Base-by-base conservation (phyloP, 2,888 invertebrate genomes). In the Pediacus dermestoides region DNA sequence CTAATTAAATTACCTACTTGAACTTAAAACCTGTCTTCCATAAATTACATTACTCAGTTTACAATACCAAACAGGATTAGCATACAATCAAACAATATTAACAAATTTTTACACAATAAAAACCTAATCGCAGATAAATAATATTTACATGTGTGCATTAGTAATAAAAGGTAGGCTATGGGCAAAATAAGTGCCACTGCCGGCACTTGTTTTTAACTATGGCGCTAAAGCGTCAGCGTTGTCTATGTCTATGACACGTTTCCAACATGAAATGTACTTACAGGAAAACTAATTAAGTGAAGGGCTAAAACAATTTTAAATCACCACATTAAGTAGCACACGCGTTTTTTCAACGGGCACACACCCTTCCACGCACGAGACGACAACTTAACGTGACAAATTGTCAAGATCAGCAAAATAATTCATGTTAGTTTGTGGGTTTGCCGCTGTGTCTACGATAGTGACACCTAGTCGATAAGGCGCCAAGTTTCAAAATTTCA, bases 261-360 rank as follows among this genome's bases (percentile, higher is more conserved):
- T 28, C 11, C 33, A 31, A 9, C 10, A 9, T 23, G 9, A 9
- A 37, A 11, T 28, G 26, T 48, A 55, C 60, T 57, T 48, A 60
- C 60, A 46, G 45, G 34, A 50, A 50, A 52, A 42, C 32, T 43
- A 41, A 46, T 53, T 37, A 48, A 42, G 39, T 48, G 31, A 41
- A 45, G 28, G 44, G 42, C 41, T 50, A 37, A 42, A 43, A 47
- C 48, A 53, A 55, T 55, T 52, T 54, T 53, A 56, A n/a, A 55
- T 56, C 57, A 59, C 60, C 58, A 57, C 63, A 63, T 57, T 53
- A 60, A 63, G 48, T 45, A 53, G 10, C 48, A 58, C 54, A 55
- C 54, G 50, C 53, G 52, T 52, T 52, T 48, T 57, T 50, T 53
- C 42, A 52, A 35, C 49, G 50, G 52, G 58, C 60, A 60, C 60